Base-by-base conservation (phyloP, 2,888 invertebrate species). In the Drepana falcataria region DNA sequence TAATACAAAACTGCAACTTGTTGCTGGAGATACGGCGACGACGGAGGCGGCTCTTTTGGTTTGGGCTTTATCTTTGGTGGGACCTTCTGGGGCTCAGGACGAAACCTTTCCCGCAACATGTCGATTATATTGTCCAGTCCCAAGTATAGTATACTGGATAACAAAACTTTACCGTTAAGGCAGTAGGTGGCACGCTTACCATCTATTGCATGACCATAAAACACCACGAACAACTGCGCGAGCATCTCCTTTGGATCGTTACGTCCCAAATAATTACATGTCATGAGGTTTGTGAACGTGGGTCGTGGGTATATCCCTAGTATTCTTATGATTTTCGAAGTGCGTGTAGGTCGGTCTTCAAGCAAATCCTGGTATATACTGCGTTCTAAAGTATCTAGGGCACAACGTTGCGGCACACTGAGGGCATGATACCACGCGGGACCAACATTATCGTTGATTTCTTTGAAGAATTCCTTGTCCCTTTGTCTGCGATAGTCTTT, bases 391-490 rank as follows among this genome's bases (percentile, higher is more conserved):
- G 62, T 64, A 53, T 89, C 83, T 49, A 91, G 68, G 2, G 85
- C 80, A 3, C 54, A 51, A 59, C 81, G 76, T 68, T 91, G 91
- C 2, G 69, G 69, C 2, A 78, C 83, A 59, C 90, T 88, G 4
- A 91, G 76, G 1, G 82, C 80, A 63, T 90, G 88, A 57, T 88
- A 86, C 91, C 91, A 91, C 6, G 59, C 72, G 0, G 91, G 89
- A 1, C 90, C 91, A 4, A 87, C 69, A 1, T 69, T 57, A 2
- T 55, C 51, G 54, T 52, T 74, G n/a, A 86, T 67, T 7, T 47
- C 60, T 55, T 64, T 67, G 4, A 79, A 56, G 9, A 76, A 47
- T 6, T 59, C 48, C 59, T 73, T 82, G 4, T 72, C 68, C 51
- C 56, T 74, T 40, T 71, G 65, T 53, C 58, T 75, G 2, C 90